Base-by-base conservation (phyloP, 2,113 vertebrate species). In the Takifugu bimaculatus region DNA sequence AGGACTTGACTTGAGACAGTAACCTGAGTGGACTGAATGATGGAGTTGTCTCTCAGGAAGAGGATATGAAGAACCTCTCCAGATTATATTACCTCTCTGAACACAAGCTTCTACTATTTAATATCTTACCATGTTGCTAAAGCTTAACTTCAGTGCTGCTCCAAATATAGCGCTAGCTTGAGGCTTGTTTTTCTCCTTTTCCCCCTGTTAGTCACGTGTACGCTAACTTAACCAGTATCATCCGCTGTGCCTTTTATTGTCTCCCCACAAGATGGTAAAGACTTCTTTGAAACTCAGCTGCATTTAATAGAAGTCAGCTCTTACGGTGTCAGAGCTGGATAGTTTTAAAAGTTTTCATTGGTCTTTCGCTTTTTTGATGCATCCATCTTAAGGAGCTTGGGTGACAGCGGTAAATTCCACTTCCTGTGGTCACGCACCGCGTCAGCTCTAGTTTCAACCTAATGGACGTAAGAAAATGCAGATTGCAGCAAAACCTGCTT, bases 371-470 rank as follows among this genome's bases (percentile, higher is more conserved):
- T n/a, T 48, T 67, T 72, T 60, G 50, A 57, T 48, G 70, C 86
- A 87, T 90, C 80, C 87, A 87, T 90, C 89, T 88, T 68, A 3
- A 26, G 53, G 60, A 71, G 65, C 53, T 65, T 55, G 51, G 70
- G 65, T 48, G 70, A 83, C 78, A 26, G 50, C 65, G 69, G 80
- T 79, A 65, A 83, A 86, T 84, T 81, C 74, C 54, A 65, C 80
- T 83, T 88, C 70, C 72, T 78, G 71, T 78, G 78, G 65, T 85
- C 83, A 60, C 74, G 70, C 84, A 85, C 87, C 79, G 77, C 83
- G 81, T 89, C 90, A 90, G 90, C 90, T 88, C 70, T 85, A 86
- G 89, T 91, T 89, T 87, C 82, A 68, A 89, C 75, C 75, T 89
- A 91, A 88, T 88, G 82, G 88, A 87, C 84, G 82, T 88, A 79